These are phyloP conservation scores for Lycocorax pyrrhopterus DNA, from an alignment of 2,113 vertebrate species.

Conservation along the genomic window DNA sequence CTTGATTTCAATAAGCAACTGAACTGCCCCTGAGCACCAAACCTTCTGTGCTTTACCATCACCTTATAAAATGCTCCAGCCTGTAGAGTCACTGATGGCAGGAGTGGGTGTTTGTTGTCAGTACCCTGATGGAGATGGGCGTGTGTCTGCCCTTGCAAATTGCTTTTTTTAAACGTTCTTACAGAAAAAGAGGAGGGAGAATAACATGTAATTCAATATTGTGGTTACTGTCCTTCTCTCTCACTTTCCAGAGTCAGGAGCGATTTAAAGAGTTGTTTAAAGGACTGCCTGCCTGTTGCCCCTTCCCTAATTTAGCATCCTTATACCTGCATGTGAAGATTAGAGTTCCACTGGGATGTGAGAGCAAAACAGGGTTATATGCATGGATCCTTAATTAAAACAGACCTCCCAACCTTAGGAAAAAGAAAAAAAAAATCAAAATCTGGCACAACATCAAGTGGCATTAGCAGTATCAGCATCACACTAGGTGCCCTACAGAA, in stretches of 20 bases:
- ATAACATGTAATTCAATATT: background rate
- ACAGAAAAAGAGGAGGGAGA: background rate
- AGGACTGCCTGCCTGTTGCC: background rate
- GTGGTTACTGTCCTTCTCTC: background rate
- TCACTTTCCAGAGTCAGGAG: background rate
- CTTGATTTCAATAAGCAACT: background rate
- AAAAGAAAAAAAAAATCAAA: background rate
- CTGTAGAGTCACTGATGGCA: background rate
- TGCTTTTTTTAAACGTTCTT: background rate
- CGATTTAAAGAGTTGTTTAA: background rate
- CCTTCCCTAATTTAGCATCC: background rate
- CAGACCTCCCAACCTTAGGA: background rate
- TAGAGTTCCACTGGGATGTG: background rate
- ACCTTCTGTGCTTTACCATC: background rate
- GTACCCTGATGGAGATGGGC: background rate
- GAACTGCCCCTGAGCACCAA: background rate
- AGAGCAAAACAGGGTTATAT: background rate
- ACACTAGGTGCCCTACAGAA: constrained; percentile 1
- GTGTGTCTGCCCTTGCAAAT: background rate
- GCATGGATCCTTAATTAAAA: constrained; percentile 36
- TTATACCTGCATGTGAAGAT: background rate
- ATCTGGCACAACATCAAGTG: background rate
- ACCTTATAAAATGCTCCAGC: background rate
- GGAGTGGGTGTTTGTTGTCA: background rate
- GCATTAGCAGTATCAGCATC: background rate